Percentiles rank a stretch among this genome's conserved stretches.
These are phyloP conservation scores for Melangyna quadrimaculata DNA, from an alignment of 2,888 invertebrate species.

Conservation along the genomic window DNA sequence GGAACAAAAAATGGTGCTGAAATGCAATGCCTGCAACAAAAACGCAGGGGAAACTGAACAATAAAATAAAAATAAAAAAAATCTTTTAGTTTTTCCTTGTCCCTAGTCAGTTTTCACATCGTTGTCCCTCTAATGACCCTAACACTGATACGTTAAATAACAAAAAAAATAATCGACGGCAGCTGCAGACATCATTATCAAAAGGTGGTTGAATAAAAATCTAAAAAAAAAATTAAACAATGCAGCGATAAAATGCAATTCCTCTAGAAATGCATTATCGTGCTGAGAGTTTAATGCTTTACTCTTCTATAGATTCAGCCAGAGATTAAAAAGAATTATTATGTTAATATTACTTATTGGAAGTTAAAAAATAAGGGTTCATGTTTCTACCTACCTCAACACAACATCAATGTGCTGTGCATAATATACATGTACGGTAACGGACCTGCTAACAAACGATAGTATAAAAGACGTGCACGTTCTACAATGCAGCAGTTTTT, in stretches of 20 bases:
- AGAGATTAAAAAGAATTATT: conserved; percentile 32
- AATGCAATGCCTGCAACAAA: conserved; percentile 17
- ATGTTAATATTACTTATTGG: conserved; percentile 3
- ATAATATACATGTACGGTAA: neutral
- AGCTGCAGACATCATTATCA: conserved; percentile 68
- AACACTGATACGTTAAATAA: conserved; percentile 38
- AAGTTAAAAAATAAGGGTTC: neutral
- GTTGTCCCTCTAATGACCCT: conserved; percentile 50
- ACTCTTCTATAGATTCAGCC: neutral
- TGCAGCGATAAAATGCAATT: conserved; percentile 56
- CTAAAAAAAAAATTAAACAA: conserved; percentile 32
- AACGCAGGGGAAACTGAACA: conserved; percentile 25
- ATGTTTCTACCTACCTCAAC: conserved; percentile 2
- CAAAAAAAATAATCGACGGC: conserved; percentile 48
- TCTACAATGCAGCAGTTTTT: neutral
- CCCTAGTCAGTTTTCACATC: conserved; percentile 8
- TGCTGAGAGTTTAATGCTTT: conserved; percentile 32
- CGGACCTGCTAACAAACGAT: neutral
- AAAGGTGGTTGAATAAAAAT: conserved; percentile 51
- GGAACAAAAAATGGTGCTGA: conserved; percentile 8
- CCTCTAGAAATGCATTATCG: conserved; percentile 10
- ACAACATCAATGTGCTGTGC: neutral
- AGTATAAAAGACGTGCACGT: neutral
- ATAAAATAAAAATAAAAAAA: conserved; percentile 23
- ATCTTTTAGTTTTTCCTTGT: conserved; percentile 27